Evolutionary conservation across 2,888 invertebrate species (phyloP), one percentile per base, ranked within the genome.

Genomic region (Aleiodes testaceus): DNA sequence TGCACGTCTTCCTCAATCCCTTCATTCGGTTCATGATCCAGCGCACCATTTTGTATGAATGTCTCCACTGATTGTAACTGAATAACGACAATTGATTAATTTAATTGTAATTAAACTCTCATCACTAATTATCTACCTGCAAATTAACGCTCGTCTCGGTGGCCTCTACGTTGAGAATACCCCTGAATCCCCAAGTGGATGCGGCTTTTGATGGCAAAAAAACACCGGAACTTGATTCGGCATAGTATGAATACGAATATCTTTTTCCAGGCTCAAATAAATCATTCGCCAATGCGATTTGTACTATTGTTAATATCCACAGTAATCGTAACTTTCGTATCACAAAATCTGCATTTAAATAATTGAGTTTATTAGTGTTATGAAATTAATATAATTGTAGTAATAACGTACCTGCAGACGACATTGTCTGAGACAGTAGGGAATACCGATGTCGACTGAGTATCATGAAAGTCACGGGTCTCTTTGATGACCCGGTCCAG

Each of bases 121-220:
- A 9, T 36, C 7, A 36, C 7, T 36, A 36, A 36, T 36, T 36
- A n/a, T n/a, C 7, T 79, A 86, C 87, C 81, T 85, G 83, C 74
- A 86, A 73, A 42, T 78, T 69, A 63, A 78, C 79, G 26, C 74
- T 70, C 68, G 82, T 71, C 72, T 82, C 74, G 14, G 77, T 77
- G 36, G 80, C 78, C 69, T 81, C 82, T 66, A 87, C 76, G 52
- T 81, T 68, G 22, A 87, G 78, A 64, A 72, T 77, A 45, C 87
- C 86, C 65, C 79, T 76, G 44, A 87, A 77, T 44, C 82, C 82
- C 84, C 86, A 86, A n/a, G 82, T 79, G 9, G 86, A 86, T 44
- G 83, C 80, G 26, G 86, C 83, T 53, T 75, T 78, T 9, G 84
- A 81, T 20, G 86, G 86, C 55, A 85, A 73, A 66, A 85, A 75